A percentile compares a stretch with the other conserved stretches of the same genome.
These are phyloP conservation scores for Hypsopygia costalis DNA, from an alignment of 2,888 invertebrate genomes.

Conservation along the genomic window DNA sequence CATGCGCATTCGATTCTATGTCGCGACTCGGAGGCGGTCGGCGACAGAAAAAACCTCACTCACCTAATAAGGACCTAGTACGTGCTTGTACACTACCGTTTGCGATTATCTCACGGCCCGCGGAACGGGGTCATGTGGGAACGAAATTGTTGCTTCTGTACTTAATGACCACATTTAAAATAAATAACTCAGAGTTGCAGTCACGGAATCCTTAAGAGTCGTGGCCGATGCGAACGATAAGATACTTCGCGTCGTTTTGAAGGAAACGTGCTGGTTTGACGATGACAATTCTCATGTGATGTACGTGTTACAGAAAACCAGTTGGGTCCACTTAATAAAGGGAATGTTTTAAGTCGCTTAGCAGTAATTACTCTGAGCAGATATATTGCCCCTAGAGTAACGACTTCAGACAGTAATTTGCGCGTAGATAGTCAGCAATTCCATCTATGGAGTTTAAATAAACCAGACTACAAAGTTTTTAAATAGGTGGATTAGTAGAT, in stretches of 20 bases:
- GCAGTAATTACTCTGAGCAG: conserved; percentile 10
- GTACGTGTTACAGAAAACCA: conserved; percentile 34
- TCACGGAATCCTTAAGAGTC: conserved; percentile 52
- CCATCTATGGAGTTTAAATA: conserved; percentile 47
- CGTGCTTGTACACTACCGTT: conserved; percentile 69
- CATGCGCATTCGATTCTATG: conserved; percentile 52
- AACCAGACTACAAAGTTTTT: conserved; percentile 11
- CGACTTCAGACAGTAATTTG: conserved; percentile 42
- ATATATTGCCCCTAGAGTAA: conserved; percentile 7
- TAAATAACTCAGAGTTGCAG: conserved; percentile 42
- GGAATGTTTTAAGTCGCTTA: conserved; percentile 31
- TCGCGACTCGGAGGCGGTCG: conserved; percentile 34
- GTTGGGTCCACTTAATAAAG: conserved; percentile 34
- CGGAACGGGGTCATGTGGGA: conserved; percentile 67
- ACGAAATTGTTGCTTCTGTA: conserved; percentile 57
- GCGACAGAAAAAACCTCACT: conserved; percentile 54
- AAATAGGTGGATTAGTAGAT: conserved; percentile 1
- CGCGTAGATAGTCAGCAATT: conserved; percentile 30
- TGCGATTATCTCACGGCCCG: conserved; percentile 74
- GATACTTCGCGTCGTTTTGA: conserved; percentile 31
- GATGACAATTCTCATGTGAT: conserved; percentile 35
- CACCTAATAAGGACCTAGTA: conserved; percentile 68
- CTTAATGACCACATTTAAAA: conserved; percentile 50
- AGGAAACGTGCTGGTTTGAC: conserved; percentile 36
- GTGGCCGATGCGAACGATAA: conserved; percentile 54